Evolutionary conservation across 2,888 invertebrate species (phyloP).

Genomic region (Pogonocherus hispidulus): DNA sequence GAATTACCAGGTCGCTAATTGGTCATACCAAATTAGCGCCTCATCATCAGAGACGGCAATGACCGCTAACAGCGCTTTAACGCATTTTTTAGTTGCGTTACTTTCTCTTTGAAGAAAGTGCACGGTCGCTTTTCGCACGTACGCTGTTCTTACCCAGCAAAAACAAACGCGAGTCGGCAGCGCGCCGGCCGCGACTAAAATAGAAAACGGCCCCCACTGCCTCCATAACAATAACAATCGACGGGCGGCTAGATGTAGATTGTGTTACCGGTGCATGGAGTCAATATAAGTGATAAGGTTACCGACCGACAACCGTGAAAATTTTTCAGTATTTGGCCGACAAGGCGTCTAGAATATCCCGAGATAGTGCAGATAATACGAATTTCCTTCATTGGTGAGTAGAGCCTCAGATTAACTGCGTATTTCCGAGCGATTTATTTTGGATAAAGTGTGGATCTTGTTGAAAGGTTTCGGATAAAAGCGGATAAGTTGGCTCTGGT

Average conservation of each 20-base stretch:
- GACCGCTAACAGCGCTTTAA: neutral
- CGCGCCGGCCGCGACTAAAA: conserved; percentile 5
- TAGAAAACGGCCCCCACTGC: conserved; percentile 23
- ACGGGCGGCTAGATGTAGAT: neutral
- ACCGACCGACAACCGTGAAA: neutral
- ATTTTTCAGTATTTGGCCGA: neutral
- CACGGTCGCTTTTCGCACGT: neutral
- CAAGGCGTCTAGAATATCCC: neutral
- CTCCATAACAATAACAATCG: neutral
- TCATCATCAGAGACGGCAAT: no score
- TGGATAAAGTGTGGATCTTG: no score
- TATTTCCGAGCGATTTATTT: neutral
- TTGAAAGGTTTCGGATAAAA: neutral
- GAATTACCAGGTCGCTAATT: no score
- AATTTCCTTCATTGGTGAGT: neutral
- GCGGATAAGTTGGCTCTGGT: neutral
- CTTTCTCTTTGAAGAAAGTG: neutral
- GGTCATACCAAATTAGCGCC: no score
- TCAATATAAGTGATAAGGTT: neutral
- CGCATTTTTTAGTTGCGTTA: neutral
- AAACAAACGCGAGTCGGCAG: neutral
- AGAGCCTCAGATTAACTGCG: no score
- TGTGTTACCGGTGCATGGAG: neutral
- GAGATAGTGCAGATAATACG: neutral
- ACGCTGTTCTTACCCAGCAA: neutral